Evolutionary conservation across 92 coral and sea anemone genomes (phyloP), one percentile per base, ranked within the genome.

Genomic region (Bergia sp.): DNA sequence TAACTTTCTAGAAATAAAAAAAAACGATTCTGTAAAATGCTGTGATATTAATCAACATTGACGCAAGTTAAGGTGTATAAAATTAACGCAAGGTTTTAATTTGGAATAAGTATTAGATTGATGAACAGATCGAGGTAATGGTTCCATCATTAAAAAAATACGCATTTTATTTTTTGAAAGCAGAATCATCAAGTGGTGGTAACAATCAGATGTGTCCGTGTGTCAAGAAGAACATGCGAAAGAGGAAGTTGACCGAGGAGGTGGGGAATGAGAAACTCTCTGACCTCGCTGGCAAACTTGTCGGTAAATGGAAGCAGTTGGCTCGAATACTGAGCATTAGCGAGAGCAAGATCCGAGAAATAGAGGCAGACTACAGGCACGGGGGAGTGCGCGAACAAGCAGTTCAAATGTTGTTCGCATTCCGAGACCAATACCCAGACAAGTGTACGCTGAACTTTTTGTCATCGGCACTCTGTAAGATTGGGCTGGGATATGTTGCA

Each of bases 331-430:
- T 96, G 85, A 92, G 88, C 41, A 82, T 96, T 23, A 89, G 90
- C 58, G 97, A 96, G 53, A 89, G 37, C 61, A 94, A 92, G 80
- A 85, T 96, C 38, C 53, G 79, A 36, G 98, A 94, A 89, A 96
- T 95, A 20, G 99, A 96, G 84, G 91, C 81, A 2, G 95, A 96
- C 89, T 86, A 87, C 67, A 93, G 90, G 61, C 94, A 95, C 10
- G 95, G 94, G 64, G 96, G 99, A 41, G 91, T 96, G 40, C 95
- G 92, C 8, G 99, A 96, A 80, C 96, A 94, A 88, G 93, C 97
- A 21, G 91, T 88, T 78, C 99, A 96, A 81, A 94, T 96, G 96
- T 86, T 96, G 72, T 50, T 92, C n/a, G 93, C 98, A 66, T 96
- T 98, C 97, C 86, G 95, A 43, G 97, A 96, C 44, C 87, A 69